These are phyloP conservation scores for Sternarchorhynchus goeldii DNA, from an alignment of 2,797 vertebrate species.

Conservation along the genomic window DNA sequence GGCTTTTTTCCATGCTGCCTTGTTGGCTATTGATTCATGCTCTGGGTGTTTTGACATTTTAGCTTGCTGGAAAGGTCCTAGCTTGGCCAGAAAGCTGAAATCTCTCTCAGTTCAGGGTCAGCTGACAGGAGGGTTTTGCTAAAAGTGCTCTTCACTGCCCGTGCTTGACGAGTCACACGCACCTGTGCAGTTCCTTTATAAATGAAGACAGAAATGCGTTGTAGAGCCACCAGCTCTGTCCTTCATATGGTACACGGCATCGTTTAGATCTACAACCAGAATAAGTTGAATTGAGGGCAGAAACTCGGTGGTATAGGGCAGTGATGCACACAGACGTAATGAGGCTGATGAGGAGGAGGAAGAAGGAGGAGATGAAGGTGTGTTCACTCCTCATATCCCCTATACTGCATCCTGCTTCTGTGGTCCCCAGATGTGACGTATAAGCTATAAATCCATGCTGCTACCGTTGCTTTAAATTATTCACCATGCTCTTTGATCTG, in stretches of 20 bases:
- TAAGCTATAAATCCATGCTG: slow-evolving; percentile 38
- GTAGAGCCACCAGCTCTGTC: neutral
- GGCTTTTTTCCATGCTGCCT: slow-evolving; percentile 6
- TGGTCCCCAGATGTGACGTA: slow-evolving; percentile 26
- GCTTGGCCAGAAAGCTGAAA: slow-evolving; percentile 34
- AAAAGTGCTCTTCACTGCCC: slow-evolving; percentile 25
- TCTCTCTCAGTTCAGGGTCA: slow-evolving; percentile 43
- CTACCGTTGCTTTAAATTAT: slow-evolving; percentile 51
- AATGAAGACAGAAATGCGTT: slow-evolving; percentile 6
- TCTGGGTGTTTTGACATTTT: slow-evolving; percentile 48
- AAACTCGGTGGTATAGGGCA: neutral
- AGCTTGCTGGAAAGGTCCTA: slow-evolving; percentile 36
- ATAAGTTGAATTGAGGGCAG: neutral
- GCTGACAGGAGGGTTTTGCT: slow-evolving; percentile 37
- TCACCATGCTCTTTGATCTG: slow-evolving; percentile 49
- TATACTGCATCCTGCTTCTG: slow-evolving; percentile 14
- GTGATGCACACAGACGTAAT: neutral
- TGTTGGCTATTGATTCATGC: slow-evolving; percentile 46
- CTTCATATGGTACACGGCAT: neutral
- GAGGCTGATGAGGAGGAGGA: neutral
- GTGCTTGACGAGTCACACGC: slow-evolving; percentile 17
- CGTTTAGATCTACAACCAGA: neutral
- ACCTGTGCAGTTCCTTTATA: slow-evolving; percentile 21
- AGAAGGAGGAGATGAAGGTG: neutral
- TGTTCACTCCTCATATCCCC: neutral